phyloP scores from a whole-genome alignment of 2,113 vertebrate species.

The Heterotis niloticus region DNA sequence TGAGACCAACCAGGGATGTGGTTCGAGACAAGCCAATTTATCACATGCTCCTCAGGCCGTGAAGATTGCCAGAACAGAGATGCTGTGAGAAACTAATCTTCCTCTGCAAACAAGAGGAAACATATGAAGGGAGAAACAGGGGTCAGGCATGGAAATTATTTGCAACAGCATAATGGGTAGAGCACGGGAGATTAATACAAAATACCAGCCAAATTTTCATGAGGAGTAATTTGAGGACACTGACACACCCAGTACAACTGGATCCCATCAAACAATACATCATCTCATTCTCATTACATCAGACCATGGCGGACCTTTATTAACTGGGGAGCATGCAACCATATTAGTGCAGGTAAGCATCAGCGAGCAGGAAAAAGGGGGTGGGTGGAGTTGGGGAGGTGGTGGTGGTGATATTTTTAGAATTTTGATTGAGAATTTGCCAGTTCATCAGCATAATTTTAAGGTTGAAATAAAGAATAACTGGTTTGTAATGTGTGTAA shows the following conservation, averaged over 20 bases:
- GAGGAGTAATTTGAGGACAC: neutral
- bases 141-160: slow-evolving; percentile 18
- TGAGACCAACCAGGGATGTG: neutral
- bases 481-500: neutral
- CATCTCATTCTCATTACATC: slow-evolving; percentile 7
- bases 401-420: too few relatives aligned
- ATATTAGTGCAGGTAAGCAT: neutral
- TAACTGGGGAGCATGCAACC: neutral
- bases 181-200: neutral
- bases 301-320: neutral
- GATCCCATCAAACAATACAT: neutral
- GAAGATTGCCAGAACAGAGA: slow-evolving; percentile 25
- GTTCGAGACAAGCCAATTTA: slow-evolving; percentile 25
- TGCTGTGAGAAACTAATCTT: slow-evolving; percentile 22
- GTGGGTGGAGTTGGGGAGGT: too few relatives aligned
- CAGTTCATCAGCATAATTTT: too few relatives aligned
- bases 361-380: neutral
- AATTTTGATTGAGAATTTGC: too few relatives aligned
- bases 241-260: neutral
- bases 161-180: slow-evolving; percentile 8
- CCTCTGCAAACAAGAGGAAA: slow-evolving; percentile 23
- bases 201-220: neutral
- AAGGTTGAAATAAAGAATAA: too few relatives aligned
- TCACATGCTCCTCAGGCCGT: slow-evolving; percentile 10
- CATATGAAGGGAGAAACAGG: neutral